Percentiles rank a stretch among this genome's conserved stretches.
These are phyloP conservation scores for Zootermopsis nevadensis DNA, from an alignment of 2,888 invertebrate genomes.

Conservation along the genomic window DNA sequence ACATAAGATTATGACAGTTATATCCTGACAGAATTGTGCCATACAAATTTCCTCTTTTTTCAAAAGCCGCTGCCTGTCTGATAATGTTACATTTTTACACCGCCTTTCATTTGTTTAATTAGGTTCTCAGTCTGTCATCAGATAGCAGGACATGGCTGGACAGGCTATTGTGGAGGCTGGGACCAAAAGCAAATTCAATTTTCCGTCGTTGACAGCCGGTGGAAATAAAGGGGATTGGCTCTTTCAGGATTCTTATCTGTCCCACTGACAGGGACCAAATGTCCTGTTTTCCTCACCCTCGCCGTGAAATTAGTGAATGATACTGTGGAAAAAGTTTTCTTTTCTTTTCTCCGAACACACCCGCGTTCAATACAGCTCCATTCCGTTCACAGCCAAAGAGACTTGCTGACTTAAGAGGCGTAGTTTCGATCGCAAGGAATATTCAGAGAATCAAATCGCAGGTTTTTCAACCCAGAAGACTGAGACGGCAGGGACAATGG, in stretches of 20 bases:
- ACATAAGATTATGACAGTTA: neutral
- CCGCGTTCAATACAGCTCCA: no score
- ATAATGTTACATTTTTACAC: neutral
- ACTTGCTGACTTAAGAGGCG: no score
- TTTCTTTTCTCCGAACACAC: no score
- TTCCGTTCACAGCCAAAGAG: no score
- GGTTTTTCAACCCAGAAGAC: no score
- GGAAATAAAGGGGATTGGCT: neutral
- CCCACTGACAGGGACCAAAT: neutral
- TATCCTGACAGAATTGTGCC: neutral
- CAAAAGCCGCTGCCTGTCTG: neutral
- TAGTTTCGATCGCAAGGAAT: no score
- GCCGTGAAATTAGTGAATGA: neutral
- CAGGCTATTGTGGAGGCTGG: neutral
- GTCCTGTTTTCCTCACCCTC: neutral
- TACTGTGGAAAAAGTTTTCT: neutral
- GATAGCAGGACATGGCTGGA: neutral
- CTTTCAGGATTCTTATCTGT: neutral
- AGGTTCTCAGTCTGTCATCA: slow-evolving; percentile 1
- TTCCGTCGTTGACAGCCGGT: neutral
- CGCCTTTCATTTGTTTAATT: slow-evolving; percentile 36
- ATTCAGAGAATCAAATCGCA: no score
- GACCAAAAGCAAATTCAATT: slow-evolving; percentile 12
- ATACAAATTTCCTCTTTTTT: neutral
- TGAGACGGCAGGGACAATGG: no score